Percentiles rank a stretch among this genome's conserved stretches.
Evolutionary conservation across 2,888 invertebrate species (phyloP).

Genomic region (Bruchidius siliquastri): DNA sequence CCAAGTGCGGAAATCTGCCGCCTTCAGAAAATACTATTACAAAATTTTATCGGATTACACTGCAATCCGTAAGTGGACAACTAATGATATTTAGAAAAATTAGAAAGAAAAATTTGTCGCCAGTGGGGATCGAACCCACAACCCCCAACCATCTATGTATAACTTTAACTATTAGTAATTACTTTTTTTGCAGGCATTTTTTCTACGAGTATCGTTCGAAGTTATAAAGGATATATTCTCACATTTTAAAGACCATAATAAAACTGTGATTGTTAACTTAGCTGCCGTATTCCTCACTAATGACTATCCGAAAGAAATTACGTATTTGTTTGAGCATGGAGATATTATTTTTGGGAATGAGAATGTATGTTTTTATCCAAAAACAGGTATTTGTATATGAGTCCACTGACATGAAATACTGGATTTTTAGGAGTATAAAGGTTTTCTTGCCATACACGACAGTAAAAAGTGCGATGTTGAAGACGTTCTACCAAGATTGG

Average conservation of each 20-base stretch:
- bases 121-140: no score
- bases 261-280: conserved; percentile 28
- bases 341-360: conserved; percentile 33
- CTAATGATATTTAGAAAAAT: no score
- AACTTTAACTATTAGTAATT: conserved; percentile 1
- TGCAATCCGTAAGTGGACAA: no score
- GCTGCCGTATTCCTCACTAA: conserved; percentile 27
- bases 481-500: background rate
- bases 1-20: no score
- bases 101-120: no score
- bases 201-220: conserved; percentile 24
- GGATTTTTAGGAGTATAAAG: conserved; percentile 1
- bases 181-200: conserved; percentile 25
- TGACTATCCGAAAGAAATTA: conserved; percentile 22
- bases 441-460: background rate
- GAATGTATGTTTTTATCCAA: conserved; percentile 20
- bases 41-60: no score
- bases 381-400: no score
- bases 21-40: no score
- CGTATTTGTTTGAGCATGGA: conserved; percentile 20
- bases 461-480: background rate
- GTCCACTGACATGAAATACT: no score
- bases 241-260: conserved; percentile 14
- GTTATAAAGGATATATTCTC: conserved; percentile 19
- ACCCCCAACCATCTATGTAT: no score